Conservation (phyloP, 2,797 vertebrate species). For the Remorina albescens region DNA sequence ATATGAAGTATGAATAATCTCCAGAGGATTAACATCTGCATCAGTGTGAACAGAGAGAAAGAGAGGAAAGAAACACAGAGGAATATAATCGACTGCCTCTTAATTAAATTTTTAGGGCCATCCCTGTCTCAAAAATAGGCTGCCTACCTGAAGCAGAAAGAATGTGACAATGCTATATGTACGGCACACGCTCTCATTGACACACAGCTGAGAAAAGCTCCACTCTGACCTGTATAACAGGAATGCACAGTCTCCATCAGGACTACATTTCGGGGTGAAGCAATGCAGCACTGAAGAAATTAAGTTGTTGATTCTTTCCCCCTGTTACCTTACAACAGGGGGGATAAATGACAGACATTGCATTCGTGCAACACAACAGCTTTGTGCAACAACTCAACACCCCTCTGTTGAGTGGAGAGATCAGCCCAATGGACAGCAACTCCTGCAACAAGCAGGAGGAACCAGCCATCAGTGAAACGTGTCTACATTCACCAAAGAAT, state of each 20-base stretch:
- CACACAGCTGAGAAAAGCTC: slow-evolving; percentile 69
- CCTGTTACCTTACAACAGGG: slow-evolving; percentile 13
- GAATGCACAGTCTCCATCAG: slow-evolving; percentile 33
- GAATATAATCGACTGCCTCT: slow-evolving; percentile 56
- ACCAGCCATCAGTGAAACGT: slow-evolving; percentile 6
- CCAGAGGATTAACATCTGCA: slow-evolving; percentile 60
- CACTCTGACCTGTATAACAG: slow-evolving; percentile 67
- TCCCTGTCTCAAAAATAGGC: slow-evolving; percentile 63
- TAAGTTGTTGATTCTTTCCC: slow-evolving; percentile 24
- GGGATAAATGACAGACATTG: slow-evolving; percentile 36
- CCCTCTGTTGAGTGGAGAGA: slow-evolving; percentile 38
- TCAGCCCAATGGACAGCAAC: slow-evolving; percentile 73
- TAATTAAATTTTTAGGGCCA: slow-evolving; percentile 70
- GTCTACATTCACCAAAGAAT: slow-evolving; percentile 1
- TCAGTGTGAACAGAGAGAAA: slow-evolving; percentile 35
- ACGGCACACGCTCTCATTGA: slow-evolving; percentile 68
- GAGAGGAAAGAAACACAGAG: slow-evolving; percentile 10
- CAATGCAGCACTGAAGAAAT: slow-evolving; percentile 34
- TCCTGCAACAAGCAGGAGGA: slow-evolving; percentile 29
- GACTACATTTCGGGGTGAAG: slow-evolving; percentile 32
- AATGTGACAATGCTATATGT: slow-evolving; percentile 45
- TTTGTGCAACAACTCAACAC: slow-evolving; percentile 44
- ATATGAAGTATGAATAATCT: slow-evolving; percentile 19
- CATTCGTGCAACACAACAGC: slow-evolving; percentile 33
- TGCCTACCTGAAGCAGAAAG: slow-evolving; percentile 52